Evolutionary conservation across 2,113 vertebrate species (phyloP).

Genomic region (human): GRCh38 chr13:70557001-70557500

Average conservation of each 20-base stretch:
- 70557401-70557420: neutral
- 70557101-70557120: neutral
- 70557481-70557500: neutral
- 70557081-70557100: neutral
- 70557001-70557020: neutral
- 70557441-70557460: neutral
- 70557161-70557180: neutral
- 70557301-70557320: neutral
- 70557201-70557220: neutral
- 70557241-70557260: neutral
- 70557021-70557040: neutral
- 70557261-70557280: neutral
- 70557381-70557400: neutral
- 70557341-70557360: neutral
- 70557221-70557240: neutral
- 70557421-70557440: neutral
- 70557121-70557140: neutral
- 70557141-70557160: neutral
- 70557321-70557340: neutral
- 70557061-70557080: neutral
- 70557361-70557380: neutral
- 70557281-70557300: neutral
- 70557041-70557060: neutral
- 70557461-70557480: neutral
- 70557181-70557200: neutral